Evolutionary conservation across 2,888 invertebrate genomes (phyloP), one percentile per base, ranked within the genome.

Genomic region (Odontocolon sp.): DNA sequence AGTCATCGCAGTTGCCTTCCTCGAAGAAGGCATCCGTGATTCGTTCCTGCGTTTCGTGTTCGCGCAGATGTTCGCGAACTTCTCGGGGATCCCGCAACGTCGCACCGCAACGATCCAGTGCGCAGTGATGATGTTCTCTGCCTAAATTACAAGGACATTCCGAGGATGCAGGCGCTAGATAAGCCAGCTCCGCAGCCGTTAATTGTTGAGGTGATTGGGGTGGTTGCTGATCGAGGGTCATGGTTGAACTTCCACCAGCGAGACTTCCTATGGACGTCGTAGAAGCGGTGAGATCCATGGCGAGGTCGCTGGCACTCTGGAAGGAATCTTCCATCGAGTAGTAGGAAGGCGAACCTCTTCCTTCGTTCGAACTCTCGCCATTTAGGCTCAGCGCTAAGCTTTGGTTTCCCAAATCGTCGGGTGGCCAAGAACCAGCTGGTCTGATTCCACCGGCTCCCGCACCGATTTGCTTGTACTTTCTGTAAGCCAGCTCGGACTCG

Each of bases 81-180:
- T 95, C 95, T 42, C 88, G 82, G 0, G 89, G 87, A 52, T 90
- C 90, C 23, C 88, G 85, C 28, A 90, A 54, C 1, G 86, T 83
- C 0, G 88, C 86, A 0, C 94, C 94, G 88, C 96, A 96, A 68
- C 93, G 92, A 80, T 96, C 95, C 5, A 95, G 94, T 79, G 94
- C 93, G 90, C 98, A 98, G 85, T 98, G 97, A 88, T 95, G 97
- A 87, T 98, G 98, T 79, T 97, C 97, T 80, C 95, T 94, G 83
- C 94, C 94, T 16, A 85, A 26, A 28, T 87, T 82, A 57, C 90
- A 90, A 1, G 85, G 85, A 69, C 90, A 90, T 5, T 90, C 90
- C 0, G 83, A 64, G 0, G 83, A 78, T 0, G 87, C 90, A 2
- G 89, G 85, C 5, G 89, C 80, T 18, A 90, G 71, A 56, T 90